phyloP scores from a whole-genome alignment of 2,113 vertebrate species.

The Malurus cyaneus region DNA sequence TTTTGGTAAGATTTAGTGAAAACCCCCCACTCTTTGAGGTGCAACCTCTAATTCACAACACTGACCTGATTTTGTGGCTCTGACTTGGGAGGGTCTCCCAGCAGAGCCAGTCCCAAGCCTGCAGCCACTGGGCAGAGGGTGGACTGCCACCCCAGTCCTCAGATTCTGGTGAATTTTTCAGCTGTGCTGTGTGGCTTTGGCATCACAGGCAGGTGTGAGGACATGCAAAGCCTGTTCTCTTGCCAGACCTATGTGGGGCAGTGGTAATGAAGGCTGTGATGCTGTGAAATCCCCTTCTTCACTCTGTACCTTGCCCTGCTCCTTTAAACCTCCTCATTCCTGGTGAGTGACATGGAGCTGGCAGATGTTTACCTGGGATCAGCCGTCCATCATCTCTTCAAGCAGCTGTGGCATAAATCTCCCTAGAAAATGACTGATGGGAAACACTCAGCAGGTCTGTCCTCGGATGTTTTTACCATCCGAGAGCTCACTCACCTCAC shows the following conservation, averaged over 20 bases:
- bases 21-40: fast-evolving
- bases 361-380: not conserved
- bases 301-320: not conserved
- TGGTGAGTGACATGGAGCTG: fast-evolving
- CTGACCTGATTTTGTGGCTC: not conserved
- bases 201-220: not conserved
- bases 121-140: not conserved
- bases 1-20: not conserved
- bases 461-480: not conserved
- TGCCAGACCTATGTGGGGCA: not conserved
- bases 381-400: not conserved
- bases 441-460: not conserved
- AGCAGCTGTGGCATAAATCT: not conserved
- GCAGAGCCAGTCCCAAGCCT: not conserved
- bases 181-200: not conserved
- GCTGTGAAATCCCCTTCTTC: not conserved
- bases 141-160: not conserved
- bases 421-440: not conserved
- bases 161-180: not conserved
- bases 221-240: not conserved
- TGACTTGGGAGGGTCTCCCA: not conserved
- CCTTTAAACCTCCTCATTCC: not conserved
- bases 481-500: fast-evolving
- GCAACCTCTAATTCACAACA: not conserved
- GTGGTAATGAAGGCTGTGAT: not conserved